These are phyloP conservation scores for Arnoldichthys spilopterus DNA, from an alignment of 2,797 vertebrate species.

Conservation along the genomic window DNA sequence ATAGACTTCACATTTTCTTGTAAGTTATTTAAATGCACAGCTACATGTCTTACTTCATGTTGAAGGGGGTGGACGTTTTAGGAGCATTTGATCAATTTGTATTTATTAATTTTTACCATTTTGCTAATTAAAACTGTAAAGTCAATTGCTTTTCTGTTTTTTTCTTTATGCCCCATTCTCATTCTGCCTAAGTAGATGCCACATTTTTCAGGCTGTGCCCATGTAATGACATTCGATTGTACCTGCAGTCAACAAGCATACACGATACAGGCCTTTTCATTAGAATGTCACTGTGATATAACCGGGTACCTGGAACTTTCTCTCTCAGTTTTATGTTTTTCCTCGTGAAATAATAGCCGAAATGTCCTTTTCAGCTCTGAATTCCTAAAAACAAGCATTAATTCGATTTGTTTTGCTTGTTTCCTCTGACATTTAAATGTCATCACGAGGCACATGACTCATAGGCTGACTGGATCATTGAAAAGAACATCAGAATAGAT, in stretches of 20 bases:
- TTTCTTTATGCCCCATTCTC: background rate
- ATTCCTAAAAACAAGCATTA: slow-evolving; percentile 10
- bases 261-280: background rate
- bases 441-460: slow-evolving; percentile 5
- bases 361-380: background rate
- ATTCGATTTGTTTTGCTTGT: background rate
- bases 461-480: background rate
- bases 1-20: slow-evolving; percentile 72
- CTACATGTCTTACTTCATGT: slow-evolving; percentile 78
- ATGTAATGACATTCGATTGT: background rate
- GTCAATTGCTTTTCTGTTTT: slow-evolving; percentile 56
- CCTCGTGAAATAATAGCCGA: background rate
- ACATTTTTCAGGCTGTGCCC: background rate
- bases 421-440: slow-evolving; percentile 27
- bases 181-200: background rate
- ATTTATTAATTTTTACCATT: slow-evolving; percentile 94
- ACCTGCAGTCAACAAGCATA: background rate
- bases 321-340: background rate
- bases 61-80: slow-evolving; percentile 74
- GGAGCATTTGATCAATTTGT: slow-evolving; percentile 90
- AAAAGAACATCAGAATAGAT: slow-evolving; percentile 23
- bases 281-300: background rate
- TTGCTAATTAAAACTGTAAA: slow-evolving; percentile 89
- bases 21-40: slow-evolving; percentile 88
- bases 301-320: background rate